Conservation (phyloP, 2,888 invertebrate genomes). For the Acrocera orbiculus region DNA sequence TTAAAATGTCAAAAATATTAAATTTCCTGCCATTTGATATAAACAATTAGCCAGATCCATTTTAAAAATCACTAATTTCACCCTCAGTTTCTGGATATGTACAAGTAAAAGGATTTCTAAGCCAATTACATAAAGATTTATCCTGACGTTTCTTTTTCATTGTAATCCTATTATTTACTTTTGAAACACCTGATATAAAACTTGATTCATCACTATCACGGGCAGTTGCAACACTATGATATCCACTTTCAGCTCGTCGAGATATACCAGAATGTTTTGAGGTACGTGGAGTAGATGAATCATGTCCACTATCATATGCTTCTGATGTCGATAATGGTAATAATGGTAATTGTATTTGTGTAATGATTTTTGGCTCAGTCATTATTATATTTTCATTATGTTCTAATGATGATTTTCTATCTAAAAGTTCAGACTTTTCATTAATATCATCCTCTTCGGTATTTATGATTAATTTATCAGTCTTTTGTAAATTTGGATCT, state of each 20-base stretch:
- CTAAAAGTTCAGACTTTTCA: slow-evolving; percentile 24
- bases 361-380: slow-evolving; percentile 18
- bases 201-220: slow-evolving; percentile 78
- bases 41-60: background rate
- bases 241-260: slow-evolving; percentile 71
- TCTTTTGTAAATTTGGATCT: slow-evolving; percentile 56
- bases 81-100: slow-evolving; percentile 57
- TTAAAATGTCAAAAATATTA: no score
- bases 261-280: slow-evolving; percentile 68
- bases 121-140: slow-evolving; percentile 57
- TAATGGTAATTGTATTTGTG: slow-evolving; percentile 27
- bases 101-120: slow-evolving; percentile 58
- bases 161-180: slow-evolving; percentile 27
- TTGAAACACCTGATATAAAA: slow-evolving; percentile 47
- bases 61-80: slow-evolving; percentile 47
- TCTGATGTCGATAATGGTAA: slow-evolving; percentile 36
- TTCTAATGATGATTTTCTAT: slow-evolving; percentile 13
- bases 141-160: slow-evolving; percentile 47
- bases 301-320: slow-evolving; percentile 70
- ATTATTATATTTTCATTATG: slow-evolving; percentile 7
- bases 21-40: background rate
- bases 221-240: slow-evolving; percentile 63
- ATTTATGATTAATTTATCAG: slow-evolving; percentile 16
- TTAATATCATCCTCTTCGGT: slow-evolving; percentile 26
- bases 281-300: slow-evolving; percentile 65